Evolutionary conservation across 2,113 vertebrate genomes (phyloP).

Genomic region (Carassius gibelio): DNA sequence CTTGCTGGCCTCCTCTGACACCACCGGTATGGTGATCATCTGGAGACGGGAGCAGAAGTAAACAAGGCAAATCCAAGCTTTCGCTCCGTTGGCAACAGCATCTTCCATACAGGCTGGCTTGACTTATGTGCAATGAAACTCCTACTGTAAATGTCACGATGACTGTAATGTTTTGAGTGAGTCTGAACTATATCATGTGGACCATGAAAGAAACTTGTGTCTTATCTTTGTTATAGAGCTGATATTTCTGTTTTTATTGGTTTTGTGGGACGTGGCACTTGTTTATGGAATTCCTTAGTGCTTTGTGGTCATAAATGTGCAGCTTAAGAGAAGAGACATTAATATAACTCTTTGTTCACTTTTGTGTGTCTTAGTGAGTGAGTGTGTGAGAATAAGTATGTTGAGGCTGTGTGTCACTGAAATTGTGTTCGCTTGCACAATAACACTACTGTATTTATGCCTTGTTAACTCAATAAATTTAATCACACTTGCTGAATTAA

Average conservation of each 20-base stretch:
- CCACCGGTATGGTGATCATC: conserved; percentile 91
- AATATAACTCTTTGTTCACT: conserved; percentile 37
- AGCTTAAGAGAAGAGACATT: conserved; percentile 12
- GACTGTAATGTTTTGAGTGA: conserved; percentile 1
- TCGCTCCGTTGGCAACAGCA: conserved; percentile 46
- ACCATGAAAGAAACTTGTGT: conserved; percentile 15
- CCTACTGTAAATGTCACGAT: conserved; percentile 28
- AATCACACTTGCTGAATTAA: conserved; percentile 3
- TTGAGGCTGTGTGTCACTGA: conserved; percentile 11
- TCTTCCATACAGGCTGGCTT: conserved; percentile 8
- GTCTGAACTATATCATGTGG: background rate
- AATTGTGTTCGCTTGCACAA: conserved; percentile 33
- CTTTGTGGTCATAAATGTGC: conserved; percentile 42
- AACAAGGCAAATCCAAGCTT: conserved; percentile 38
- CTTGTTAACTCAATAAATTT: conserved; percentile 43
- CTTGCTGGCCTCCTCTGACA: conserved; percentile 89
- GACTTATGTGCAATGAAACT: conserved; percentile 44
- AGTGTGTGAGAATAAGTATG: background rate
- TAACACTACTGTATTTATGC: conserved; percentile 55
- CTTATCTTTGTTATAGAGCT: conserved; percentile 23
- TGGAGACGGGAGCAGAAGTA: conserved; percentile 94
- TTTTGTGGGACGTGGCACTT: conserved; percentile 33
- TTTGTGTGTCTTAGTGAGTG: conserved; percentile 30
- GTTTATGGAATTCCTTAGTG: conserved; percentile 25
- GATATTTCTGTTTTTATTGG: conserved; percentile 21